Base-by-base conservation (phyloP, 2,888 invertebrate species). In the Caenorhabditis becei region DNA sequence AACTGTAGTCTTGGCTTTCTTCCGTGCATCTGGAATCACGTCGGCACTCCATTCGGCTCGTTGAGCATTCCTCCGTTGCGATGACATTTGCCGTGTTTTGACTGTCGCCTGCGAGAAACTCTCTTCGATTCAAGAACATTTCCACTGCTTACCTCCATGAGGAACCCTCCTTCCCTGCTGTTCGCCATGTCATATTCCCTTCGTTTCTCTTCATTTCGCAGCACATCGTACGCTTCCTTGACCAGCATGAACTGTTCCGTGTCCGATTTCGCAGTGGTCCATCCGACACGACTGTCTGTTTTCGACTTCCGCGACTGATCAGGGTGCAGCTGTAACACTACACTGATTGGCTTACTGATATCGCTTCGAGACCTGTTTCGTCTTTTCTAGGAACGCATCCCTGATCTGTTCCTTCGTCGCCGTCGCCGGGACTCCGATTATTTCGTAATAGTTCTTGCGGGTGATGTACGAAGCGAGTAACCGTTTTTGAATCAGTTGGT, bases 191-290 rank as follows among this genome's bases (percentile, higher is more conserved):
- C 83, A 51, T 83, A 83, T 11, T 54, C 72, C 11, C 51, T 61
- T 11, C 83, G 71, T 51, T 83, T 83, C 16, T 83, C 77, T 26
- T 61, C 77, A 54, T 80, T 72, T 35, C 80, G 49, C 16, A 83
- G 41, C 8, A 62, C 54, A 67, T 83, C 83, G 26, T 83, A 83
- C 5, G 83, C 83, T 49, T 83, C 83, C 41, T 83, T 83, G 20
- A 83, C 80, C 24, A 75, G 59, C 79, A 83, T 80, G 35, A 83
- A 83, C 44, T 80, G 74, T 35, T 83, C 83, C 1, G 83, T 83
- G 4, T 72, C 58, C 4, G 83, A 80, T 20, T 44, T 54, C 2
- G 56, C 32, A 4, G 72, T 70, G 8, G 66, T 24, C 83, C 83
- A 83, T 49, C 80, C 80, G 8, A 80, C 53, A 1, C 83, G 65